Percentiles rank a stretch among this genome's conserved stretches.
These are phyloP conservation scores for Patagioenas fasciata DNA, from an alignment of 2,113 vertebrate genomes.

Conservation along the genomic window DNA sequence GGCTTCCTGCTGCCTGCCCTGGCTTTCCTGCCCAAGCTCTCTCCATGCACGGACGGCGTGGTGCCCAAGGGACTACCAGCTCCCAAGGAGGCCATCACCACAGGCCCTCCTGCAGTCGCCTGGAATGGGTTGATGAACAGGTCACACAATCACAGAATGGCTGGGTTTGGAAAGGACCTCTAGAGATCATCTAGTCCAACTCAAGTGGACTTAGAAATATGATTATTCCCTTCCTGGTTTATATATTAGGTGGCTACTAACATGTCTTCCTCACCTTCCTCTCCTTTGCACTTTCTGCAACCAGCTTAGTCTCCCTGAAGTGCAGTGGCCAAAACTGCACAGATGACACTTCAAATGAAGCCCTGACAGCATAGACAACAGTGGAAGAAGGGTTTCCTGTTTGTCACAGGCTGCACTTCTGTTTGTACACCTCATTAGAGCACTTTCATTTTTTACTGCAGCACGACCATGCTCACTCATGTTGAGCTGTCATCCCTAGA, in stretches of 20 bases:
- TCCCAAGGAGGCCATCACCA: neutral
- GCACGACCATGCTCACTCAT: neutral
- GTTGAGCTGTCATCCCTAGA: neutral
- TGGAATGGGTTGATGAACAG: rapidly evolving
- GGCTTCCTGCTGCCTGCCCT: neutral
- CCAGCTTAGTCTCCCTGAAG: neutral
- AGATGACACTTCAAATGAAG: neutral
- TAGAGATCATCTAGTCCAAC: neutral
- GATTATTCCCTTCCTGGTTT: neutral
- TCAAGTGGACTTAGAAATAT: neutral
- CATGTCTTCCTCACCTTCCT: neutral
- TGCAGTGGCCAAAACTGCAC: neutral
- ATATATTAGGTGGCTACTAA: neutral
- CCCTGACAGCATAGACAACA: conserved; percentile 2
- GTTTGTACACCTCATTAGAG: neutral
- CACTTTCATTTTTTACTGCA: conserved; percentile 51
- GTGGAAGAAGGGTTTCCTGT: conserved; percentile 31
- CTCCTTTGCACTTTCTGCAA: neutral
- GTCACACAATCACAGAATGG: neutral
- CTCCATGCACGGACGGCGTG: rapidly evolving
- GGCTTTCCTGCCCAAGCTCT: neutral
- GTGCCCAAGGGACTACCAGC: neutral
- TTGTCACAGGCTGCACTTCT: conserved; percentile 17
- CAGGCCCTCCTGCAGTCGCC: rapidly evolving
- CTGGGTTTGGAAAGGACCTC: too few species aligned